Base-by-base conservation (phyloP, 2,888 invertebrate genomes). In the Epistrophe grossulariae region DNA sequence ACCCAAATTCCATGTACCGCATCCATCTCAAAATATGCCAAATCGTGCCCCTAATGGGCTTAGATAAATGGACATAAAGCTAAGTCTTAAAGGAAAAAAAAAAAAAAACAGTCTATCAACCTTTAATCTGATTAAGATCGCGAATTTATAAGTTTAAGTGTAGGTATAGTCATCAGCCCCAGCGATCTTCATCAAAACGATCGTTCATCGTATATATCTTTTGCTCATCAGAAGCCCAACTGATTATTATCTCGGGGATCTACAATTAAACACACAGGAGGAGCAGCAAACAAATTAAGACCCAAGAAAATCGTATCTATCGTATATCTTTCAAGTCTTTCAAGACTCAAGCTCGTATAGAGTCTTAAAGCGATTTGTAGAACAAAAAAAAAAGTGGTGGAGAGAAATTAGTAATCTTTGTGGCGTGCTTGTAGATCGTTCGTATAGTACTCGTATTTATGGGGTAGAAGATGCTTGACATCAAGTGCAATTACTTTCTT, bases 401-500 rank as follows among this genome's bases (percentile, higher is more conserved):
- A 59, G 40, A 71, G 66, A 87, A 83, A 79, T 83, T 79, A 87
- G 78, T 79, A 83, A 57, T 76, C 73, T 70, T 74, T 31, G 43
- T 85, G 73, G 73, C 73, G 82, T 80, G 80, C 84, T 72, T 45
- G 43, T 24, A 66, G 73, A 71, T 59, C 57, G 52, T 68, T 68
- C 7, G 35, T 40, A n/a, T n/a, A n/a, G n/a, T n/a, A n/a, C 24
- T 24, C 0, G 60, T 43, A 50, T 35, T 31, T 66, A 45, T 74
- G 81, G 60, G 68, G 77, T 83, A 73, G 83, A 28, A 78, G 24
- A 78, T 83, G 83, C 71, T 87, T 87, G 87, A 87, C 87, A 83
- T 87, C 87, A 87, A 87, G 82, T 87, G 82, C 85, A 82, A 87
- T 87, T 87, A 87, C 87, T 83, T 72, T 66, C 79, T 72, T 85